Conservation (phyloP, 2,113 vertebrate species). For the Enhydra lutris region DNA sequence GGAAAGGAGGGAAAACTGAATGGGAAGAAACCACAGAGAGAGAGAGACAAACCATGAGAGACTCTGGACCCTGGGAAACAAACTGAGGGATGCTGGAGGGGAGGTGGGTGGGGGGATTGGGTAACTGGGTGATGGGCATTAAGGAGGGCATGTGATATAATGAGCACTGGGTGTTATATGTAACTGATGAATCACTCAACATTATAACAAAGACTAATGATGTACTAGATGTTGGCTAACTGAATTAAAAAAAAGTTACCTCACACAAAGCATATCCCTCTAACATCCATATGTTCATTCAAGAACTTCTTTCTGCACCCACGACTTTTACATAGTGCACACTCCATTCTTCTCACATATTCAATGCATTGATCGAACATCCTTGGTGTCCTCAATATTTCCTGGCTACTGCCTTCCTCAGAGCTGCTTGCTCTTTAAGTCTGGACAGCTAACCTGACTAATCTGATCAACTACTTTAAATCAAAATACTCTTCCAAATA, state of each 20-base stretch:
- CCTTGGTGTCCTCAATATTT: background rate
- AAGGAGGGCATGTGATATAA: no score
- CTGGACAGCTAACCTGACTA: background rate
- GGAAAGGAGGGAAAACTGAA: no score
- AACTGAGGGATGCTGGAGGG: no score
- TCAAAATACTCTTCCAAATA: background rate
- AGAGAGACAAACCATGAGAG: no score
- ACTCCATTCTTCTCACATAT: background rate
- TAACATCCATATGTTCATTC: background rate
- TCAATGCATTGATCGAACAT: background rate
- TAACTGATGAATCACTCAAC: no score
- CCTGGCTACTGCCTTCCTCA: background rate
- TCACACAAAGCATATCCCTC: background rate
- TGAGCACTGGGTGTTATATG: no score
- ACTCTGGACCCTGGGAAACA: no score
- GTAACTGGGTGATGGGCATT: no score
- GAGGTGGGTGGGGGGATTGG: no score
- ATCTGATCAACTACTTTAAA: background rate
- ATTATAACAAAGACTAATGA: no score
- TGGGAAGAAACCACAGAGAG: no score
- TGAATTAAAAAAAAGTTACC: background rate
- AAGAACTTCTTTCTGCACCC: background rate
- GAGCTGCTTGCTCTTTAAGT: background rate
- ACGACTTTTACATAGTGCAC: background rate
- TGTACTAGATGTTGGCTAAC: no score